Conservation (phyloP, 2,888 invertebrate genomes). For the Tenthredo mesomela region DNA sequence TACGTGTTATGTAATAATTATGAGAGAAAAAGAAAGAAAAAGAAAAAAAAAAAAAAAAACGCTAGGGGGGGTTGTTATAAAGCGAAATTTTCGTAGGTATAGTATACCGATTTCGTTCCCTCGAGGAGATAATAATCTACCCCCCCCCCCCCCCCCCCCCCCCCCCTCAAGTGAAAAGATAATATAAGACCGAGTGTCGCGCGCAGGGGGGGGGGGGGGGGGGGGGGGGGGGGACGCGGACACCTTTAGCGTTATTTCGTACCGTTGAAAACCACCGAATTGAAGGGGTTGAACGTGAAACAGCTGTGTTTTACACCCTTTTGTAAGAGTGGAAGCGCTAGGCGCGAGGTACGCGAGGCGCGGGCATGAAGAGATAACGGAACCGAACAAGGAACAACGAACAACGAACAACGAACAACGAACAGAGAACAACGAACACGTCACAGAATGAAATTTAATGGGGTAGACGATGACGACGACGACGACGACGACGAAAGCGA, state of each 20-base stretch:
- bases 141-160: background rate
- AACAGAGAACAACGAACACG: constrained; percentile 24
- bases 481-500: background rate
- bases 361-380: constrained; percentile 12
- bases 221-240: background rate
- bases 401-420: background rate
- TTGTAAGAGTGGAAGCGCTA: background rate
- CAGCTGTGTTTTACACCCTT: constrained; percentile 50
- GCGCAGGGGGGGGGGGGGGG: too few species aligned
- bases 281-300: constrained; percentile 39
- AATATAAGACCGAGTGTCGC: background rate
- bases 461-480: background rate
- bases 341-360: background rate
- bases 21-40: background rate
- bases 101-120: background rate
- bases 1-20: too few species aligned
- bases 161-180: background rate
- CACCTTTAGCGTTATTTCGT: background rate
- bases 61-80: background rate
- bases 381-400: constrained; percentile 24
- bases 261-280: constrained; percentile 23
- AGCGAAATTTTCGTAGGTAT: background rate
- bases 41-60: background rate
- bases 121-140: background rate
- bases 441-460: constrained; percentile 39